Evolutionary conservation across 2,888 invertebrate species (phyloP).

Genomic region (Rambutsinella grinnellia): DNA sequence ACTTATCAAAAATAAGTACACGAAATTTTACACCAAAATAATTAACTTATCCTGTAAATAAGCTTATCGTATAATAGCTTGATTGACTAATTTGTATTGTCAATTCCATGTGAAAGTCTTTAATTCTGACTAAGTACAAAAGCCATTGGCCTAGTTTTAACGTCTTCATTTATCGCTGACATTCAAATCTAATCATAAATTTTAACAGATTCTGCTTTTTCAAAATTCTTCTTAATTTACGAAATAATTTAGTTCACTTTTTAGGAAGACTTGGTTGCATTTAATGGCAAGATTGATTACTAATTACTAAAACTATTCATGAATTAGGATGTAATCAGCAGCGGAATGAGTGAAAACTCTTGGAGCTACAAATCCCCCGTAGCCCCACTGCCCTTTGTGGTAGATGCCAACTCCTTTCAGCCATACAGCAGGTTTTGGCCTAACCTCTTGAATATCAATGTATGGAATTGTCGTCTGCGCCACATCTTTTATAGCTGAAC

Average conservation of each 20-base stretch:
- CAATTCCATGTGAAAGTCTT: too few relatives aligned
- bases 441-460: slow-evolving; percentile 67
- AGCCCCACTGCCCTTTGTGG: slow-evolving; percentile 67
- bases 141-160: too few relatives aligned
- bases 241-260: neutral
- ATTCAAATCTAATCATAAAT: too few relatives aligned
- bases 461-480: slow-evolving; percentile 68
- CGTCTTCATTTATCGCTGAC: too few relatives aligned
- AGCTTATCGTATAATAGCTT: too few relatives aligned
- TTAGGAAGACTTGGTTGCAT: slow-evolving; percentile 11
- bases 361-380: slow-evolving; percentile 67
- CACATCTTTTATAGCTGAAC: slow-evolving; percentile 65
- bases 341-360: slow-evolving; percentile 62
- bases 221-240: neutral
- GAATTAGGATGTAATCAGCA: slow-evolving; percentile 55
- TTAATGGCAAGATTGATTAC: neutral
- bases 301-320: neutral
- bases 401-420: slow-evolving; percentile 67
- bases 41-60: too few relatives aligned
- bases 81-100: too few relatives aligned
- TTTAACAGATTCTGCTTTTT: neutral
- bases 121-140: too few relatives aligned
- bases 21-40: too few relatives aligned
- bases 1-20: too few relatives aligned
- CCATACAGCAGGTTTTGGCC: slow-evolving; percentile 67